phyloP scores from a whole-genome alignment of 2,888 invertebrate species.

The Digitonthophagus gazella region DNA sequence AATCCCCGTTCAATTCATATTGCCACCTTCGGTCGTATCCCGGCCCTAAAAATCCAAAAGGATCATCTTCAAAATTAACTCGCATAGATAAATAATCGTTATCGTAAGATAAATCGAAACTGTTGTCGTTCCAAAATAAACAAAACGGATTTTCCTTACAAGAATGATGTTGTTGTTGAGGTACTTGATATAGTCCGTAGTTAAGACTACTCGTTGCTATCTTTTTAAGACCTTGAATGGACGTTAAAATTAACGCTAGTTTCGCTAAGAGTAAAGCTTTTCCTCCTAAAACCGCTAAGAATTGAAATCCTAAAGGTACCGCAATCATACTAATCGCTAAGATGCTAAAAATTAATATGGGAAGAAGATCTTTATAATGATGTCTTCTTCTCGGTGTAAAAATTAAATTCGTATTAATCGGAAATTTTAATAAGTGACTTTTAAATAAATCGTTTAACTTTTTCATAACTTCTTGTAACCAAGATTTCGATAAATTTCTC shows the following conservation, averaged over 20 bases:
- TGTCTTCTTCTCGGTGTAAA: slow-evolving; percentile 55
- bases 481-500: neutral
- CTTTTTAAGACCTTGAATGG: slow-evolving; percentile 77
- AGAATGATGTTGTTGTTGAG: slow-evolving; percentile 34
- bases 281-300: slow-evolving; percentile 77
- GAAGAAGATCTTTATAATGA: slow-evolving; percentile 66
- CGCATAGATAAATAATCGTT: slow-evolving; percentile 13
- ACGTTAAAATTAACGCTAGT: slow-evolving; percentile 75
- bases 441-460: neutral
- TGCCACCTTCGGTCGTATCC: slow-evolving; percentile 43
- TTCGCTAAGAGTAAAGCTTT: slow-evolving; percentile 78
- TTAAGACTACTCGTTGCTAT: slow-evolving; percentile 72
- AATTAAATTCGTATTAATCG: neutral
- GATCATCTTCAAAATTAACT: slow-evolving; percentile 11
- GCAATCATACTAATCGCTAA: slow-evolving; percentile 74
- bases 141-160: slow-evolving; percentile 23
- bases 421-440: neutral
- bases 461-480: neutral
- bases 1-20: slow-evolving; percentile 32
- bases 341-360: slow-evolving; percentile 76
- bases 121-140: slow-evolving; percentile 8
- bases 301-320: slow-evolving; percentile 81
- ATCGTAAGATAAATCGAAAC: slow-evolving; percentile 16
- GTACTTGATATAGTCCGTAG: slow-evolving; percentile 72
- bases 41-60: slow-evolving; percentile 41